Base-by-base conservation (phyloP, 2,888 invertebrate species). In the Congeria kusceri region DNA sequence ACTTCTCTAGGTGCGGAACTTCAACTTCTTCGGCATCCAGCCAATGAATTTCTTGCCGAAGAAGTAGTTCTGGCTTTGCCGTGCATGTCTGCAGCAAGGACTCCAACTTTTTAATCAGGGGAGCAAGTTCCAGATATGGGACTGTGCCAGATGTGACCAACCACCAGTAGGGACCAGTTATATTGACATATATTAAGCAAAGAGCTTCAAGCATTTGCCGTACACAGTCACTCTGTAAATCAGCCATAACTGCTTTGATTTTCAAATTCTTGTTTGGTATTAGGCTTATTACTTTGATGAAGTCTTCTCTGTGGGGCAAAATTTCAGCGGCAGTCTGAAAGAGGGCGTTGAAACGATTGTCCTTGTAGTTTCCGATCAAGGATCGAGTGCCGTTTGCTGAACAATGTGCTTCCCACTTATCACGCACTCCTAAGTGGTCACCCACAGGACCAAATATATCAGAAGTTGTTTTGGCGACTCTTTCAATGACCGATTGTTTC, bases 121-220 rank as follows among this genome's bases (percentile, higher is more conserved):
- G 9, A 7, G 20, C 3, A 13, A 85, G 64, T 28, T 77, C 59
- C 2, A 85, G 28, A 47, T 85, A 83, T 15, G 69, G 25, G 0
- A 83, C 59, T 20, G 67, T 61, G 3, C 59, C 46, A 44, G 32
- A n/a, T 0, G 75, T 62, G 0, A 80, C 29, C 9, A 78, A 32
- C 13, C 69, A 72, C 85, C 83, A 83, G 58, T 77, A 84, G 25
- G 81, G 84, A 13, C 81, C 77, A 7, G 75, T 82, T 2, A 84
- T 44, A 44, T 77, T 68, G 13, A 83, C 13, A 32, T 64, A 85
- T n/a, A n/a, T n/a, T n/a, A n/a, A n/a, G n/a, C n/a, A n/a, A n/a
- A n/a, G n/a, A n/a, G n/a, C n/a, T n/a, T n/a, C n/a, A n/a, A n/a
- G n/a, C n/a, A n/a, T n/a, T n/a, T n/a, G n/a, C n/a, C n/a, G n/a